phyloP scores from a whole-genome alignment of 2,797 vertebrate genomes.

The Varecia variegata region DNA sequence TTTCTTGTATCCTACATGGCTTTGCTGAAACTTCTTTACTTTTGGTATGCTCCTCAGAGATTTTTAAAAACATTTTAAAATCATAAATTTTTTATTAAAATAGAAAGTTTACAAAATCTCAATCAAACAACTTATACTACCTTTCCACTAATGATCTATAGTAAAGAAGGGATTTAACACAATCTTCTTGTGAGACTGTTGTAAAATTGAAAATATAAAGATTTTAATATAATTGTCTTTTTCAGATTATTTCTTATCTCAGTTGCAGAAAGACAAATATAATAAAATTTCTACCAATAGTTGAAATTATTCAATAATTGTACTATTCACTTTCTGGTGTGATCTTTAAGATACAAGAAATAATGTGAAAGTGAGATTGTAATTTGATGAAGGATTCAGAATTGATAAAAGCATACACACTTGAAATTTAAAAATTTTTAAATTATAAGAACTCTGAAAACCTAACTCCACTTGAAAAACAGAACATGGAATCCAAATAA shows the following conservation, averaged over 20 bases:
- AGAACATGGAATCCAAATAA: background rate
- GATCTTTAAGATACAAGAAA: background rate
- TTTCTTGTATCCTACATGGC: background rate
- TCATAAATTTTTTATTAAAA: slow-evolving; percentile 1
- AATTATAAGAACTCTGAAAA: background rate
- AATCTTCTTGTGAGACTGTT: background rate
- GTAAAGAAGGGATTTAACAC: background rate
- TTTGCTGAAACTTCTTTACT: background rate
- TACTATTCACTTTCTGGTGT: background rate
- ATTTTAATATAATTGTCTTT: background rate
- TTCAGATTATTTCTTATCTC: slow-evolving; percentile 1
- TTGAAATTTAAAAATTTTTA: slow-evolving; percentile 13
- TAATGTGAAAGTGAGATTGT: background rate
- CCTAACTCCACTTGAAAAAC: background rate
- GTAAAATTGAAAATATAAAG: background rate
- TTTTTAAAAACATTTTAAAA: background rate
- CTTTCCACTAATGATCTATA: background rate
- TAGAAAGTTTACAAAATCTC: background rate
- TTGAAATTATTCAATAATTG: background rate
- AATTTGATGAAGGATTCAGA: background rate
- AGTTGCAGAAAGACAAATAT: background rate
- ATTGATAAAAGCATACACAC: background rate
- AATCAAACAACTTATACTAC: background rate
- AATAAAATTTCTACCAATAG: background rate
- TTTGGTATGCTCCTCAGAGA: background rate